phyloP scores from a whole-genome alignment of 2,888 invertebrate species.

The Ellobium chinense region DNA sequence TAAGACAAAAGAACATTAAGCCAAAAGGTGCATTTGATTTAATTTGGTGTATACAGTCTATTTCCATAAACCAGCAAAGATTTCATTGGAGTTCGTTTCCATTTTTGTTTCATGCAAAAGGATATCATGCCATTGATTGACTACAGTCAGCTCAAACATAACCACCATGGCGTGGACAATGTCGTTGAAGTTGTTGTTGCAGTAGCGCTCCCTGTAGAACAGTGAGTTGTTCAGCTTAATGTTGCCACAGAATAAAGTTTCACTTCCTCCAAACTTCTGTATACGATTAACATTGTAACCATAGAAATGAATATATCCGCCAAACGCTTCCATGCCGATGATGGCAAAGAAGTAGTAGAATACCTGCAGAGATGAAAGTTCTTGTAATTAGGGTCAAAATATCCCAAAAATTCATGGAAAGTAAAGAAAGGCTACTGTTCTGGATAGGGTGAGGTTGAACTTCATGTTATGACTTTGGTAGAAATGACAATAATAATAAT shows the following conservation, averaged over 20 bases:
- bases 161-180: constrained; percentile 78
- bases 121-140: constrained; percentile 81
- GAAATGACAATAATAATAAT: no score
- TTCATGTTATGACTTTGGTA: no score
- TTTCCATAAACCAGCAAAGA: no score
- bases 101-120: constrained; percentile 68
- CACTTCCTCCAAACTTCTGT: constrained; percentile 50
- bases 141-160: constrained; percentile 80
- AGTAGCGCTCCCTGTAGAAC: constrained; percentile 78
- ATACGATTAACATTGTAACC: constrained; percentile 57
- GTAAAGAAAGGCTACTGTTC: no score
- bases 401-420: no score
- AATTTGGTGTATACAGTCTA: no score
- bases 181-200: constrained; percentile 81
- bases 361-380: constrained; percentile 70
- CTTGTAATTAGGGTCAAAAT: no score
- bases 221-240: constrained; percentile 72
- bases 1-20: no score
- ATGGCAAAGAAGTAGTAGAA: constrained; percentile 80
- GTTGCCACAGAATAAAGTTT: constrained; percentile 74
- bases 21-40: no score
- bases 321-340: constrained; percentile 80
- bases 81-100: no score
- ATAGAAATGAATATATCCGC: constrained; percentile 72
- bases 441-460: no score